Evolutionary conservation across 2,797 vertebrate species (phyloP), one percentile per base, ranked within the genome.

Genomic region (Melanogrammus aeglefinus): DNA sequence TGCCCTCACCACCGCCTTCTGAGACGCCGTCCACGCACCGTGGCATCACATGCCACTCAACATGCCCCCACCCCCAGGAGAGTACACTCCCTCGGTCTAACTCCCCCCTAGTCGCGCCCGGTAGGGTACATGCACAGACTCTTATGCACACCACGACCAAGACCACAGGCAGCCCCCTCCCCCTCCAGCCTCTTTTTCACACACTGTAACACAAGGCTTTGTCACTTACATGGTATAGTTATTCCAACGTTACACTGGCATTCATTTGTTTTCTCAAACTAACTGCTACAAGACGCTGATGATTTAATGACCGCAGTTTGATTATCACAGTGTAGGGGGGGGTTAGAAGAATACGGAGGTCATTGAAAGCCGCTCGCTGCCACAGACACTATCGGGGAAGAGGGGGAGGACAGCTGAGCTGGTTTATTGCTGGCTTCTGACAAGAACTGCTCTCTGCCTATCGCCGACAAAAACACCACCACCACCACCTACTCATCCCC

Each of bases 1-100:
- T 18, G 95, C 96, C 6, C 92, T 96, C 86, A 96, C 97, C 88
- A 97, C 96, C n/a, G 94, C 96, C 84, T 98, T 99, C 92, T 99
- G 93, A 72, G 70, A 12, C 16, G 9, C 6, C 66, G 1, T 2
- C 27, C 29, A 70, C 27, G 3, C 66, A 70, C 10, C 41, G 41
- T n/a, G 41, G 27, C 66, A 69, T 27, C 38, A n/a, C 63, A 70
- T 27, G 16, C 21, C 66, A 69, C 66, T 66, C 57, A 66, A 24
- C 66, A 27, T n/a, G 41, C 41, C 66, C n/a, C 27, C 66, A 75
- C 66, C 31, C 81, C 0, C 7, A 79, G 81, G 80, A 75, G 41
- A 39, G 16, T 76, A 24, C 83, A 33, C 79, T 78, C 76, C 75
- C 70, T 77, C 38, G n/a, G 24, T 73, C 18, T 13, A 21, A 27